phyloP scores from a whole-genome alignment of 2,113 vertebrate species.

The Ascaphus truei region DNA sequence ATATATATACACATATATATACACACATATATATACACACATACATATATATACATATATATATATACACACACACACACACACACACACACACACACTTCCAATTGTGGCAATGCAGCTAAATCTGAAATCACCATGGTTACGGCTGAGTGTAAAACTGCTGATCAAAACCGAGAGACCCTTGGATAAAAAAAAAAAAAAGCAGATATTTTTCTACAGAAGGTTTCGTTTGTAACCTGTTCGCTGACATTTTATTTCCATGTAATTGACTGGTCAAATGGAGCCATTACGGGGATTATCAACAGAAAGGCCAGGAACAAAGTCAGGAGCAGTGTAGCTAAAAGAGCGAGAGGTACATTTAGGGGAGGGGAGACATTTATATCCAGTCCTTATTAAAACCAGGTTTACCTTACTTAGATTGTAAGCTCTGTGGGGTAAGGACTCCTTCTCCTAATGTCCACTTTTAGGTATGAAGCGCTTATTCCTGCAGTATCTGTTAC shows the following conservation, averaged over 20 bases:
- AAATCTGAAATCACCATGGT: constrained; percentile 27
- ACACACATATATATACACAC: too few relatives aligned
- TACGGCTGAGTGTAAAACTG: constrained; percentile 21
- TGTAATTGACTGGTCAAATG: constrained; percentile 20
- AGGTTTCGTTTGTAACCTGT: constrained; percentile 4
- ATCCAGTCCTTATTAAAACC: background rate
- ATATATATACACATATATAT: too few relatives aligned
- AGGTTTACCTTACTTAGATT: background rate
- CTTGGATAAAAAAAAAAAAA: background rate
- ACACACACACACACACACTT: too few relatives aligned
- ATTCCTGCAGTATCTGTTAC: too few relatives aligned
- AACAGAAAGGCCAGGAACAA: background rate
- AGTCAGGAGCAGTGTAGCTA: background rate
- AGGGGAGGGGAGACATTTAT: too few relatives aligned
- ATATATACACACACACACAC: too few relatives aligned
- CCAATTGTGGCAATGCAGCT: background rate
- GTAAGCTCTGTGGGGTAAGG: too few relatives aligned
- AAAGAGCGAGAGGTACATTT: too few relatives aligned
- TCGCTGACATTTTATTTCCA: constrained; percentile 1
- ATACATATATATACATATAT: too few relatives aligned
- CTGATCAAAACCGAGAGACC: constrained; percentile 13
- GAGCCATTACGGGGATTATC: background rate
- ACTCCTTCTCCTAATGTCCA: too few relatives aligned
- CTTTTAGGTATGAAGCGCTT: too few relatives aligned
- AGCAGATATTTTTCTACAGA: background rate